Evolutionary conservation across 2,113 vertebrate species (phyloP), one percentile per base, ranked within the genome.

Genomic region (Petrocephalus zakoni): DNA sequence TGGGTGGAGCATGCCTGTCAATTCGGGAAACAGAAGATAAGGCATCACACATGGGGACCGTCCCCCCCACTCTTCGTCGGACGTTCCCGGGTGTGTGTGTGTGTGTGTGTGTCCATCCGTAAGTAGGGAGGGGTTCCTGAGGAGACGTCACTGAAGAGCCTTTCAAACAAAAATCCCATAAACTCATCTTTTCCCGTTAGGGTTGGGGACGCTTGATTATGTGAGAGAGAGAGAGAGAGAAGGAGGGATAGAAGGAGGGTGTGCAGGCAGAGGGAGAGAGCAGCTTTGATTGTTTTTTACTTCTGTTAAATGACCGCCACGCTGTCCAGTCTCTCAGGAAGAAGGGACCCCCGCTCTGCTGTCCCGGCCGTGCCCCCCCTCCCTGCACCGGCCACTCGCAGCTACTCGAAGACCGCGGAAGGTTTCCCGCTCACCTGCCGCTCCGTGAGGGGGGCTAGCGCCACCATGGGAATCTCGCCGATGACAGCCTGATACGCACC

Each of bases 381-480:
- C 85, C 81, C 34, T 72, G 86, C 46, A 34, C 75, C 56, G 29
- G 9, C 29, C 17, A 11, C 37, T 34, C n/a, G n/a, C 37, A 37
- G n/a, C 46, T 61, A 46, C 64, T 46, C 5, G 19, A 51, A 68
- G 37, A 25, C 46, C 2, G 13, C 15, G 34, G 58, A 25, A 64
- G 49, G 49, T 11, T 52, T 47, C 84, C 84, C n/a, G 25, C 87
- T 89, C 68, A 81, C 53, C 89, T 88, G 87, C 25, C 75, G 75
- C 75, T 87, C 72, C 93, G 92, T 93, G 90, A 92, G 91, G 92
- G 93, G 92, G 92, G 90, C 91, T 92, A 22, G 29, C 11, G 4
- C 56, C 17, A 81, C 90, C 90, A 94, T 94, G 93, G 91, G 90
- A 87, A 87, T 90, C 89, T 92, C 90, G 88, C 85, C 88, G 29